phyloP scores from a whole-genome alignment of 2,797 vertebrate genomes.

The Arremon brunneinucha region DNA sequence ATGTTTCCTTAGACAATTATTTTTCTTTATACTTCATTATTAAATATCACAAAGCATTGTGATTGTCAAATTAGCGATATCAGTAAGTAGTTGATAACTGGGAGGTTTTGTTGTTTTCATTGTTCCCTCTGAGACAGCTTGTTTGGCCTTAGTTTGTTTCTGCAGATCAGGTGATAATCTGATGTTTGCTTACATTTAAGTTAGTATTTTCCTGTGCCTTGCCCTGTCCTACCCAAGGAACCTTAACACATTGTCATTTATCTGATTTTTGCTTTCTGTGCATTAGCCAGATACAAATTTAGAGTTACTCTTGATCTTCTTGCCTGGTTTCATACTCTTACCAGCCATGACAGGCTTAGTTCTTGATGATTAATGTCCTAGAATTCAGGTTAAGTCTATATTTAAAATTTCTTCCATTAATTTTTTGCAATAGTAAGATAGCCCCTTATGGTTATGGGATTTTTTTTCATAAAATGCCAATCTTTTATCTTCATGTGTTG shows the following conservation, averaged over 20 bases:
- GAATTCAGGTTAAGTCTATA: neutral
- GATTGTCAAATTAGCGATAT: neutral
- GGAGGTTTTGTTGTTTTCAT: neutral
- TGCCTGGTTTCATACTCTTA: neutral
- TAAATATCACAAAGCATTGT: neutral
- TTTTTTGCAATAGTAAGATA: neutral
- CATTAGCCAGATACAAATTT: neutral
- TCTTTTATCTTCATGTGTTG: neutral
- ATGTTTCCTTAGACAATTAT: neutral
- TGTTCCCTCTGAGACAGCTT: neutral
- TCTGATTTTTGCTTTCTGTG: neutral
- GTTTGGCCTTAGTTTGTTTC: neutral
- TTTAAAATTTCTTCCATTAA: neutral
- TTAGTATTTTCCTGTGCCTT: neutral
- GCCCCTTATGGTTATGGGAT: neutral
- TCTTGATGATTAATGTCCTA: neutral
- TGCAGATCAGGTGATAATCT: neutral
- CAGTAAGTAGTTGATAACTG: neutral
- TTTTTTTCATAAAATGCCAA: neutral
- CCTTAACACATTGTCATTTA: neutral
- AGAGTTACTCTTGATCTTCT: neutral
- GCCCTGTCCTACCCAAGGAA: neutral
- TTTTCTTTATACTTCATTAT: neutral
- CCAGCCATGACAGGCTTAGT: neutral
- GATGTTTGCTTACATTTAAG: neutral